Percentiles rank a stretch among this genome's conserved stretches.
Conservation (phyloP, 53 echinoderm and acorn worm species). For the Mesocentrotus franciscanus region DNA sequence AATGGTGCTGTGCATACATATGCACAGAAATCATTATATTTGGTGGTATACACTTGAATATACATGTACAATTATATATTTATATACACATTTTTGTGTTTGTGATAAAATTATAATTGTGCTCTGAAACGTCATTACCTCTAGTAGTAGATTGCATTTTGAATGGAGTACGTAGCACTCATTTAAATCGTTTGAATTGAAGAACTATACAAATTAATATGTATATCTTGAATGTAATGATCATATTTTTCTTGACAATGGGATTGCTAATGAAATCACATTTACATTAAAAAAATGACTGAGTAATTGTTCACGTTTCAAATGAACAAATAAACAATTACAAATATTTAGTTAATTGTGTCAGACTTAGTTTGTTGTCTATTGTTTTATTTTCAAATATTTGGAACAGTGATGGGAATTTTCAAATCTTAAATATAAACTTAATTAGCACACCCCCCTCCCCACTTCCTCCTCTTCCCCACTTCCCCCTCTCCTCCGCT, state of each 20-base stretch:
- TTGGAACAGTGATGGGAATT: not conserved
- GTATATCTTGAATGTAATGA: not conserved
- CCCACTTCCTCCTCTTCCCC: not conserved
- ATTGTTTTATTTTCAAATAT: too few species aligned
- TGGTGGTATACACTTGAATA: too few species aligned
- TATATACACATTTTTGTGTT: not conserved
- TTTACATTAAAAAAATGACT: not conserved
- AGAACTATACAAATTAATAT: not conserved
- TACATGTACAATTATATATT: too few species aligned
- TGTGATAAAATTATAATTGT: not conserved
- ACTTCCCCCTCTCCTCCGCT: not conserved
- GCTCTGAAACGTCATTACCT: not conserved
- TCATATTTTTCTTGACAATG: not conserved
- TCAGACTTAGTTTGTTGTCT: too few species aligned
- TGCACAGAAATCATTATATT: too few species aligned
- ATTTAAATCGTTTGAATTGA: not conserved
- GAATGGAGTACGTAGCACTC: not conserved
- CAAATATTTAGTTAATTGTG: too few species aligned
- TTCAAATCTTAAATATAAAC: not conserved
- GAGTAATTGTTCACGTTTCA: not conserved
- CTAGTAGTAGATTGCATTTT: not conserved
- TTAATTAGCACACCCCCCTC: not conserved
- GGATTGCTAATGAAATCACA: not conserved
- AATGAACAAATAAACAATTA: not conserved
- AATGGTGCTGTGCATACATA: too few species aligned